These are phyloP conservation scores for Alviniconcha marisindica DNA, from an alignment of 1,140 invertebrate species.

Conservation along the genomic window DNA sequence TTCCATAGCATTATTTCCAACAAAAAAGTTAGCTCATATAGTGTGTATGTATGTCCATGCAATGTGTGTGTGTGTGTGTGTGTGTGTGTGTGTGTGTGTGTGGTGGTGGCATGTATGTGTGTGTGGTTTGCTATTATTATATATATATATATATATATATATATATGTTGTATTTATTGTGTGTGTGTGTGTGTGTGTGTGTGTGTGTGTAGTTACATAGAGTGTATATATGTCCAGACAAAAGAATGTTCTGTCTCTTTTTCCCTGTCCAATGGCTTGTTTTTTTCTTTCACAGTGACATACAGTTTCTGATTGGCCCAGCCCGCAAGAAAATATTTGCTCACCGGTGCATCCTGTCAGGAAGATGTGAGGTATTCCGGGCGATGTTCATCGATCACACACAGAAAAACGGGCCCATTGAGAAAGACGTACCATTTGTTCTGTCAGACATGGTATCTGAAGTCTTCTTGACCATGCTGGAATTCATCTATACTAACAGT, in stretches of 20 bases:
- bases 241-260: too few relatives aligned
- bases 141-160: not conserved
- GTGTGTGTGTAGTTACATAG: not conserved
- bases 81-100: too few relatives aligned
- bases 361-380: conserved; percentile 73
- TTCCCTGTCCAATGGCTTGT: conserved; percentile 61
- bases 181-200: not conserved
- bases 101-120: too few relatives aligned
- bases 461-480: conserved; percentile 72
- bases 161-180: not conserved
- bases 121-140: too few relatives aligned
- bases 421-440: conserved; percentile 68
- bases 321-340: conserved; percentile 70
- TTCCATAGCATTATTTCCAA: too few relatives aligned
- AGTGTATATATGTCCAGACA: too few relatives aligned
- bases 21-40: too few relatives aligned
- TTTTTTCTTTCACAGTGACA: conserved; percentile 79
- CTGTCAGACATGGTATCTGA: conserved; percentile 71
- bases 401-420: conserved; percentile 54
- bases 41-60: too few relatives aligned
- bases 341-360: conserved; percentile 72
- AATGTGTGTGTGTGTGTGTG: too few relatives aligned
- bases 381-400: conserved; percentile 73
- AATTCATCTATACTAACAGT: conserved; percentile 75
- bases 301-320: conserved; percentile 72